A percentile compares a stretch with the other conserved stretches of the same genome.
Conservation (phyloP, 30 jellyfish, hydroid and myxozoan species). For the Aurelia sp. region DNA sequence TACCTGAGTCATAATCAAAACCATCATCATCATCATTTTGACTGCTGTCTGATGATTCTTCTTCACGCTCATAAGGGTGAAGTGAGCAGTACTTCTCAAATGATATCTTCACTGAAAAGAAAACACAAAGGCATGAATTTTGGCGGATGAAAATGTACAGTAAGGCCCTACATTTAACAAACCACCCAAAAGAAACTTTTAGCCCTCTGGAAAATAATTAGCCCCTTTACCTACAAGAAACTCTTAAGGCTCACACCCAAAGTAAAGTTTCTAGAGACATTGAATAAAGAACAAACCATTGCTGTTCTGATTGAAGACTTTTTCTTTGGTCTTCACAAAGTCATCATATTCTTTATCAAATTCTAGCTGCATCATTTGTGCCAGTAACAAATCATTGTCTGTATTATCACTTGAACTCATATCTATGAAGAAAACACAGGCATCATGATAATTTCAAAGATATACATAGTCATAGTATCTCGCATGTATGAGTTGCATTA, state of each 20-base stretch:
- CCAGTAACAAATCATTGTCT: conserved; percentile 79
- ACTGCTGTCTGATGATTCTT: conserved; percentile 57
- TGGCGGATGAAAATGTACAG: background rate
- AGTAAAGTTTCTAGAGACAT: no score
- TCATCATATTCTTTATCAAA: conserved; percentile 92
- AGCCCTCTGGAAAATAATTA: no score
- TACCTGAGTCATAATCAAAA: conserved; percentile 12
- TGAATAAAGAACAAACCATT: conserved; percentile 67
- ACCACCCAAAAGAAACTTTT: no score
- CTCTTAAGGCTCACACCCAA: no score
- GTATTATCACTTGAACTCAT: conserved; percentile 42
- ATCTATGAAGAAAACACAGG: background rate
- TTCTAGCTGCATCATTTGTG: conserved; percentile 94
- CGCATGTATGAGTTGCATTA: no score
- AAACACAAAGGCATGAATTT: background rate
- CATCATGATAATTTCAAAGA: background rate
- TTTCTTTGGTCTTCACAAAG: conserved; percentile 71
- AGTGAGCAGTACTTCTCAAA: conserved; percentile 74
- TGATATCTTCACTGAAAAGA: conserved; percentile 74
- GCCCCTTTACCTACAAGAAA: no score
- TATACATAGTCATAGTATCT: no score
- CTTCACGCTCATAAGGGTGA: conserved; percentile 77
- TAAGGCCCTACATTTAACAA: no score
- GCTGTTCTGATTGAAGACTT: conserved; percentile 76
- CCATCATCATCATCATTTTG: conserved; percentile 64